A percentile compares a stretch with the other conserved stretches of the same genome.
Evolutionary conservation across 2,113 vertebrate species (phyloP).

Genomic region (Odobenus rosmarus): DNA sequence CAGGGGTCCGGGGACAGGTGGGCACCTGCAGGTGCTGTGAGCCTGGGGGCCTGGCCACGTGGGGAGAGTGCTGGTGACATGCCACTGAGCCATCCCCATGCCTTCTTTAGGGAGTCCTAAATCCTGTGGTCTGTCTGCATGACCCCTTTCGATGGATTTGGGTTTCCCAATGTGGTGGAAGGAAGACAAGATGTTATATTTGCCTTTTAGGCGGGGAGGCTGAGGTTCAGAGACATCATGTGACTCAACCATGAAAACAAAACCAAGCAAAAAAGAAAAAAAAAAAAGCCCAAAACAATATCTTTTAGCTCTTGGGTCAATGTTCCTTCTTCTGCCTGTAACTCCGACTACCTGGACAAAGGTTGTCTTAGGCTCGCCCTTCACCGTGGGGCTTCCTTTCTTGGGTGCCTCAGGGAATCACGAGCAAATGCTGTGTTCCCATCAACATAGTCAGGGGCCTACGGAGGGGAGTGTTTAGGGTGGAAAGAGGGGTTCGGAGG

Average conservation of each 20-base stretch:
- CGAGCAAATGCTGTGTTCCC: accelerated
- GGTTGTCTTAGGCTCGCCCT: background rate
- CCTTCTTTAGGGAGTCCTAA: no score
- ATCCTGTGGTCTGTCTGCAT: accelerated
- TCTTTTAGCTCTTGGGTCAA: no score
- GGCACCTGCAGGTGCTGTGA: background rate
- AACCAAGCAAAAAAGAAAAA: background rate
- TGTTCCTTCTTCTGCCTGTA: no score
- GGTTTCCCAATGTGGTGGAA: background rate
- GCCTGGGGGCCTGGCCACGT: background rate
- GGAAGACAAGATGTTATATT: accelerated
- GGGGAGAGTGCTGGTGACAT: background rate
- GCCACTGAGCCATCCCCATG: no score
- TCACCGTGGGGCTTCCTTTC: background rate
- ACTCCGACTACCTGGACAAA: no score
- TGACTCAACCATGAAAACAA: background rate
- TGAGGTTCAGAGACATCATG: background rate
- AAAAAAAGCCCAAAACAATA: background rate
- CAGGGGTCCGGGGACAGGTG: background rate
- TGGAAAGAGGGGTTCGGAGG: background rate
- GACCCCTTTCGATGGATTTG: background rate
- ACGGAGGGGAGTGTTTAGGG: background rate
- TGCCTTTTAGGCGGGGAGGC: background rate
- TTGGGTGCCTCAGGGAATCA: background rate
- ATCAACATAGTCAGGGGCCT: background rate